These are phyloP conservation scores for Phoebastria nigripes DNA, from an alignment of 2,797 vertebrate species.

Conservation along the genomic window DNA sequence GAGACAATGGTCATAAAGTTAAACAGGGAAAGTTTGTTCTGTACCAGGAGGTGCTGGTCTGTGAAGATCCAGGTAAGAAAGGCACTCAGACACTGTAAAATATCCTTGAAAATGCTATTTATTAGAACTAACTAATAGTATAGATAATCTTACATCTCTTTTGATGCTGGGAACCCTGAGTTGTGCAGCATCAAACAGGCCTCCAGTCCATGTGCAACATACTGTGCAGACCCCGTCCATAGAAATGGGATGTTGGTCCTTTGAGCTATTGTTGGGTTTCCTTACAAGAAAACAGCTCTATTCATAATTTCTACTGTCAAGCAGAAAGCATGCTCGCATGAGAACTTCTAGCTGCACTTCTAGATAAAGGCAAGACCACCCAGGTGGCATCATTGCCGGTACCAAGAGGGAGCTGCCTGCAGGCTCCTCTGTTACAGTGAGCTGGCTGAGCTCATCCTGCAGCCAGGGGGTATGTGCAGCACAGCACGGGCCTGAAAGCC, in stretches of 20 bases:
- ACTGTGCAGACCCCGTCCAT: neutral
- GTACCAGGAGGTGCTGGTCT: neutral
- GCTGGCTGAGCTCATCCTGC: neutral
- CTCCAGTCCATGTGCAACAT: rapidly evolving
- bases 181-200: neutral
- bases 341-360: neutral
- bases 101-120: neutral
- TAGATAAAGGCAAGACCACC: neutral
- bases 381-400: neutral
- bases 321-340: neutral
- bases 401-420: neutral
- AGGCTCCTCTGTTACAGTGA: neutral
- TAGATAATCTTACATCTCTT: neutral
- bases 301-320: neutral
- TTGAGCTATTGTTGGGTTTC: neutral
- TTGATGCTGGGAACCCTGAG: neutral
- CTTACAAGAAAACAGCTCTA: neutral
- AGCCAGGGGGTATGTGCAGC: neutral
- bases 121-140: neutral
- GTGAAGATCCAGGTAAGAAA: neutral
- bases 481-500: rapidly evolving
- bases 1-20: neutral
- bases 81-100: neutral
- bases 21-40: neutral
- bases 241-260: neutral